Evolutionary conservation across 2,113 vertebrate genomes (phyloP).

Genomic region (Labrus mixtus): DNA sequence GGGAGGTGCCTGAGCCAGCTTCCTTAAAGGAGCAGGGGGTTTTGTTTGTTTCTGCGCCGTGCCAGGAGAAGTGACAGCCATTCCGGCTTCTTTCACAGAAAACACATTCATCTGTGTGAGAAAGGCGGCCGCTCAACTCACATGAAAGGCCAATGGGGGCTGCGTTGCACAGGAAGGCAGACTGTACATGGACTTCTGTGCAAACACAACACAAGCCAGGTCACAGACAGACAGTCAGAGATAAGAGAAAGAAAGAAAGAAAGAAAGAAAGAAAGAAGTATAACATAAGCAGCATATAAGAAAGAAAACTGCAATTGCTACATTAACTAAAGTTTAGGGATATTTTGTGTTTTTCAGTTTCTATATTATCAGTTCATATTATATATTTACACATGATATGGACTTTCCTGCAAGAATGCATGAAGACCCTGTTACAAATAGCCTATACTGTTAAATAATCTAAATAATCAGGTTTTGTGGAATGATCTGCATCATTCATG

Average conservation of each 20-base stretch:
- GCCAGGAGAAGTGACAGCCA: conserved; percentile 84
- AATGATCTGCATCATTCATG: background rate
- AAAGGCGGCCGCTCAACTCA: conserved; percentile 77
- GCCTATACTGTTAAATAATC: background rate
- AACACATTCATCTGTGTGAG: conserved; percentile 84
- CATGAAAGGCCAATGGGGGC: conserved; percentile 75
- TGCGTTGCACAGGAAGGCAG: conserved; percentile 79
- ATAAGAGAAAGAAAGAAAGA: background rate
- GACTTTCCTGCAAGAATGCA: no score
- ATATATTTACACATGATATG: background rate
- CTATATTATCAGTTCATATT: background rate
- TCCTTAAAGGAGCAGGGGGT: conserved; percentile 77
- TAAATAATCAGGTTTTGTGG: no score
- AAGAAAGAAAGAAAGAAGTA: background rate
- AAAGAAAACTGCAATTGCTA: no score
- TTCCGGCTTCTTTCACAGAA: conserved; percentile 80
- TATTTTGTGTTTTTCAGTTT: background rate
- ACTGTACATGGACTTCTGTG: conserved; percentile 78
- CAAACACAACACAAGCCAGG: conserved; percentile 73
- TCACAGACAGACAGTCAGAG: conserved; percentile 44
- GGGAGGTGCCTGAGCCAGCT: conserved; percentile 80
- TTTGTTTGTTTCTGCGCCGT: conserved; percentile 81
- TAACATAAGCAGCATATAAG: no score
- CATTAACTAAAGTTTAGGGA: background rate
- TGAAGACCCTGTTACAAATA: background rate